phyloP scores from a whole-genome alignment of 2,888 invertebrate genomes.

The Tillus elongatus region DNA sequence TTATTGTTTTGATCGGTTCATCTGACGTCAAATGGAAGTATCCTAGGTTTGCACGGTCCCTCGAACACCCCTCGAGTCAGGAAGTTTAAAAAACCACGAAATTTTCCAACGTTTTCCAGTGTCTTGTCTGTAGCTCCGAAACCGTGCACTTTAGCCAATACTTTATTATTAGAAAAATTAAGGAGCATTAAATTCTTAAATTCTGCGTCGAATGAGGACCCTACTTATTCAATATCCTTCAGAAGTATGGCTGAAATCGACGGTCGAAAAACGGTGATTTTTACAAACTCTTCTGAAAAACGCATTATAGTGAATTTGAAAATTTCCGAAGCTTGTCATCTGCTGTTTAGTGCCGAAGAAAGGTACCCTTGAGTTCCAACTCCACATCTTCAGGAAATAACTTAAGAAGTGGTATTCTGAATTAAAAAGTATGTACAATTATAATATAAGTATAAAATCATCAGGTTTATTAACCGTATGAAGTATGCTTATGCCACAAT shows the following conservation, averaged over 20 bases:
- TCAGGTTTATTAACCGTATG: too few species aligned
- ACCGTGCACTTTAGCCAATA: neutral
- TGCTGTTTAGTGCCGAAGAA: conserved; percentile 2
- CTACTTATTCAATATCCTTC: neutral
- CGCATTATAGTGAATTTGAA: conserved; percentile 1
- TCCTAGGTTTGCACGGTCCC: too few species aligned
- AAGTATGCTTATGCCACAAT: too few species aligned
- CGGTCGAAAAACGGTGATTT: conserved; percentile 1
- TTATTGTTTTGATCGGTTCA: too few species aligned
- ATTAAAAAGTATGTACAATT: neutral
- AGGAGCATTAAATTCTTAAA: conserved; percentile 1
- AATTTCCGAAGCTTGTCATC: neutral
- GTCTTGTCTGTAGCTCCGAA: neutral
- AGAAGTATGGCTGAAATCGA: neutral
- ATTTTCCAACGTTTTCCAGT: neutral
- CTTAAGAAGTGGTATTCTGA: conserved; percentile 3
- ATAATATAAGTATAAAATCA: too few species aligned
- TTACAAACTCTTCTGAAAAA: neutral
- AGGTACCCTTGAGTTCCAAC: conserved; percentile 2
- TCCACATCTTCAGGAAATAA: neutral
- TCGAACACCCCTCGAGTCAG: too few species aligned
- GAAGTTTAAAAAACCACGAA: conserved; percentile 1
- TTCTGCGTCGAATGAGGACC: neutral
- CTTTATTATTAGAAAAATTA: conserved; percentile 2
- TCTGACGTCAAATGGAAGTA: too few species aligned